Evolutionary conservation across 2,888 invertebrate genomes (phyloP).

Genomic region (Lissocephala sabroskyi): DNA sequence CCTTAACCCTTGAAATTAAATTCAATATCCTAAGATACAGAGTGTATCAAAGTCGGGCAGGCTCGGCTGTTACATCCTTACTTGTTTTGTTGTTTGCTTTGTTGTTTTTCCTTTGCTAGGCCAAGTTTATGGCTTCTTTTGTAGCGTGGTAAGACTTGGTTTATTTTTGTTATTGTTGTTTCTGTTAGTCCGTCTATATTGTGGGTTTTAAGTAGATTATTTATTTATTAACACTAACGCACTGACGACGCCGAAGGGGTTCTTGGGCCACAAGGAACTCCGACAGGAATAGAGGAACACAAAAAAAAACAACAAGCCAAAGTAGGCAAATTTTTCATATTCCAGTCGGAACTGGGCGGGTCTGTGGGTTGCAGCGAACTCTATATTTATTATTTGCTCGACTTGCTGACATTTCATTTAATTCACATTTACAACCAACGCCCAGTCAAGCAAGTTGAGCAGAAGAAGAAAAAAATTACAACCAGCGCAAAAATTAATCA

Average conservation of each 20-base stretch:
- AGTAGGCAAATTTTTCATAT: slow-evolving; percentile 33
- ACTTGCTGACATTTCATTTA: slow-evolving; percentile 49
- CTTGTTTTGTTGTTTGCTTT: slow-evolving; percentile 12
- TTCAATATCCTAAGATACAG: too few relatives aligned
- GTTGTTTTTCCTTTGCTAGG: too few relatives aligned
- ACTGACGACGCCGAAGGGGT: too few relatives aligned
- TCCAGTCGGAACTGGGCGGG: slow-evolving; percentile 2
- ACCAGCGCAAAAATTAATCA: slow-evolving; percentile 30
- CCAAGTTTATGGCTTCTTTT: too few relatives aligned
- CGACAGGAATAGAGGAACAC: too few relatives aligned
- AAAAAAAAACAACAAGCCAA: slow-evolving; percentile 2
- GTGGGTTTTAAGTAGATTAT: slow-evolving; percentile 55
- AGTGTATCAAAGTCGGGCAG: too few relatives aligned
- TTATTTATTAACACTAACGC: slow-evolving; percentile 59
- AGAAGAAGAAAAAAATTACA: slow-evolving; percentile 11
- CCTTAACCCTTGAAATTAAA: too few relatives aligned
- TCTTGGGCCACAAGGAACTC: background rate
- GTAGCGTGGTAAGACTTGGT: too few relatives aligned
- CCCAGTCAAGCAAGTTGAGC: too few relatives aligned
- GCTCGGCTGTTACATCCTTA: too few relatives aligned
- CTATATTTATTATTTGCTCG: slow-evolving; percentile 41
- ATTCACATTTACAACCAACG: slow-evolving; percentile 23
- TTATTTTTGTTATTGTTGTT: too few relatives aligned
- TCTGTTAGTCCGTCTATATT: too few relatives aligned
- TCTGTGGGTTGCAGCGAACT: background rate